A percentile compares a stretch with the other conserved stretches of the same genome.
These are phyloP conservation scores for Sinhomidia bicolor DNA, from an alignment of 2,888 invertebrate genomes.

Conservation along the genomic window DNA sequence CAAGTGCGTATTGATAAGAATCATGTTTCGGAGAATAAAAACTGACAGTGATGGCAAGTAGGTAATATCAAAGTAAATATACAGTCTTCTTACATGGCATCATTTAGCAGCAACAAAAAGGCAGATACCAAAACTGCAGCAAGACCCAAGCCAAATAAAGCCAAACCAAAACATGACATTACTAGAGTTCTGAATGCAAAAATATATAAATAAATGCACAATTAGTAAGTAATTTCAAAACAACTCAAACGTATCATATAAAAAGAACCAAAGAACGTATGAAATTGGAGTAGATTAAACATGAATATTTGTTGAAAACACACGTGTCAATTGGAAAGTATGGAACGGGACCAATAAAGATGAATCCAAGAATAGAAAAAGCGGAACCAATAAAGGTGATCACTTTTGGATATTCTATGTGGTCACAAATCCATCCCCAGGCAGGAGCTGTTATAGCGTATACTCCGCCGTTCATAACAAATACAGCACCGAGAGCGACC, in stretches of 20 bases:
- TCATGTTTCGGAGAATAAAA: not conserved
- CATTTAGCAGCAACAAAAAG: constrained; percentile 91
- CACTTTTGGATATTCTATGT: constrained; percentile 86
- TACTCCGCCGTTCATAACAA: constrained; percentile 91
- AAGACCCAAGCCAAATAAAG: constrained; percentile 91
- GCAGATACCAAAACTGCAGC: constrained; percentile 93
- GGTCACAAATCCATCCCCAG: constrained; percentile 93
- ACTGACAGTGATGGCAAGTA: too few species aligned
- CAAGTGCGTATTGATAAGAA: not conserved
- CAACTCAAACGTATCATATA: too few species aligned
- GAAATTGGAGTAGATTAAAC: not conserved
- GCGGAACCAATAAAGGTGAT: constrained; percentile 87
- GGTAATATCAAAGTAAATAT: too few species aligned
- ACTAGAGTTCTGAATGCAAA: constrained; percentile 84
- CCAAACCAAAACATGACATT: constrained; percentile 87
- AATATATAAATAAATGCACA: not conserved
- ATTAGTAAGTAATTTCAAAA: not conserved
- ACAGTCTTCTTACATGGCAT: constrained; percentile 92
- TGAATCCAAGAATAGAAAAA: constrained; percentile 87
- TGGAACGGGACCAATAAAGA: constrained; percentile 91
- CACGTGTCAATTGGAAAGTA: constrained; percentile 87
- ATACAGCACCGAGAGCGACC: constrained; percentile 89
- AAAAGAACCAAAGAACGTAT: not conserved
- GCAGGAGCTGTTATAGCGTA: constrained; percentile 90
- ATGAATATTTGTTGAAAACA: constrained; percentile 77